Conservation (phyloP, 1,140 invertebrate genomes). For the Heliconius congener region DNA sequence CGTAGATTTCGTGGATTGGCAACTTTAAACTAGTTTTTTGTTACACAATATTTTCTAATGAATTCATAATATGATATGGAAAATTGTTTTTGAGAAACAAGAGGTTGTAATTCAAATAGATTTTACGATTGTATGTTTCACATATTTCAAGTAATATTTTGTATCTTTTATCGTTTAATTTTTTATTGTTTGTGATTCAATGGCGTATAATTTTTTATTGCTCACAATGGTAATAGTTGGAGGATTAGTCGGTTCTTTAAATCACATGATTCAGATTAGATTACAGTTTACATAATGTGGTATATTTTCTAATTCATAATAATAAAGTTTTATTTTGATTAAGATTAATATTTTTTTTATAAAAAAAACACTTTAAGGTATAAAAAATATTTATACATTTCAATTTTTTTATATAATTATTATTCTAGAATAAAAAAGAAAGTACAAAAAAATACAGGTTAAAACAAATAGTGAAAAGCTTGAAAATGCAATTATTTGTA, state of each 20-base stretch:
- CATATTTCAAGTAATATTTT: neutral
- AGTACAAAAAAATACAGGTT: too few relatives aligned
- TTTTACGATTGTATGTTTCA: neutral
- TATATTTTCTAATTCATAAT: too few relatives aligned
- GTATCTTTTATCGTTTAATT: neutral
- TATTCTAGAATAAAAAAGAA: too few relatives aligned
- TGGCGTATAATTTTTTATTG: neutral
- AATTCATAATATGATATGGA: conserved; percentile 6
- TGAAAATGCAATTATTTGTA: too few relatives aligned
- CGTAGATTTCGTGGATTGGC: neutral
- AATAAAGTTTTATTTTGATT: too few relatives aligned
- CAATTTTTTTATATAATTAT: too few relatives aligned
- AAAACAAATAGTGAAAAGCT: too few relatives aligned
- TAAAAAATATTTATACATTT: too few relatives aligned
- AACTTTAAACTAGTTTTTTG: neutral
- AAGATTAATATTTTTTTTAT: too few relatives aligned
- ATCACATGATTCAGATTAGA: neutral
- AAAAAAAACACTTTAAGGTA: too few relatives aligned
- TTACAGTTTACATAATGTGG: neutral
- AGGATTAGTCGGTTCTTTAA: neutral
- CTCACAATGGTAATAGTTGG: neutral
- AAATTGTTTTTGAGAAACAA: conserved; percentile 5
- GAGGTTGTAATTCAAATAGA: conserved; percentile 8
- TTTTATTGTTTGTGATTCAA: neutral
- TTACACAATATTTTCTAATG: conserved; percentile 13